Percentiles rank a stretch among this genome's conserved stretches.
Conservation (phyloP, 1,140 invertebrate genomes). For the Nymphalis io region DNA sequence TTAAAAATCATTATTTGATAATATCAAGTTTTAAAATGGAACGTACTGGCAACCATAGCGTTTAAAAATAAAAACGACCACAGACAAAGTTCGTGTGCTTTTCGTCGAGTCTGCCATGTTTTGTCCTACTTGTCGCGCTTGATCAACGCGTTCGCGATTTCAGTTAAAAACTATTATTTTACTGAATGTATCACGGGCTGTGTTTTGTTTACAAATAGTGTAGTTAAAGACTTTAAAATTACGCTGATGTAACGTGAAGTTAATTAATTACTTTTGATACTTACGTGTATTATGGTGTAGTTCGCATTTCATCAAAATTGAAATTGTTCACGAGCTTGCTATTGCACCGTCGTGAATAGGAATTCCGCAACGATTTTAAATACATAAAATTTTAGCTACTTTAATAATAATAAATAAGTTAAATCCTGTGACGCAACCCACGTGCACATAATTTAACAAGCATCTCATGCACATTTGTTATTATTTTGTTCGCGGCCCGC, state of each 20-base stretch:
- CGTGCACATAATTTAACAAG: constrained; percentile 78
- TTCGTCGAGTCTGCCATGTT: constrained; percentile 80
- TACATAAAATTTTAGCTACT: constrained; percentile 43
- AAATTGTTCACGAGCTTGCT: constrained; percentile 66
- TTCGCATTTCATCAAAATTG: constrained; percentile 73
- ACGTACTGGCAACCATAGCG: constrained; percentile 53
- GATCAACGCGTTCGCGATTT: constrained; percentile 77
- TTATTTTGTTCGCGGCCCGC: constrained; percentile 82
- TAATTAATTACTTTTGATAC: constrained; percentile 62
- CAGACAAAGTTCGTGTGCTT: constrained; percentile 75
- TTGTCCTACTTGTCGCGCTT: constrained; percentile 81
- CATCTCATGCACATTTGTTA: constrained; percentile 83
- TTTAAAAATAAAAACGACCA: constrained; percentile 71
- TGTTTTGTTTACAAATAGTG: constrained; percentile 79
- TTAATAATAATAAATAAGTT: constrained; percentile 35
- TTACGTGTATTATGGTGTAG: constrained; percentile 68
- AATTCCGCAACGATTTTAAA: constrained; percentile 54
- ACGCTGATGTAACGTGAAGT: constrained; percentile 56
- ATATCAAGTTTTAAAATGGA: constrained; percentile 34
- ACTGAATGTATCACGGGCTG: constrained; percentile 74
- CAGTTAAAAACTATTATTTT: constrained; percentile 72
- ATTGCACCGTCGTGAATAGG: constrained; percentile 44
- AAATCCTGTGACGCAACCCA: constrained; percentile 72
- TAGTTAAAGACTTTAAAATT: constrained; percentile 67
- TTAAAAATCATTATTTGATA: neutral